Percentiles rank a stretch among this genome's conserved stretches.
Conservation (phyloP, 2,113 vertebrate genomes). For the Myrmecobius fasciatus region DNA sequence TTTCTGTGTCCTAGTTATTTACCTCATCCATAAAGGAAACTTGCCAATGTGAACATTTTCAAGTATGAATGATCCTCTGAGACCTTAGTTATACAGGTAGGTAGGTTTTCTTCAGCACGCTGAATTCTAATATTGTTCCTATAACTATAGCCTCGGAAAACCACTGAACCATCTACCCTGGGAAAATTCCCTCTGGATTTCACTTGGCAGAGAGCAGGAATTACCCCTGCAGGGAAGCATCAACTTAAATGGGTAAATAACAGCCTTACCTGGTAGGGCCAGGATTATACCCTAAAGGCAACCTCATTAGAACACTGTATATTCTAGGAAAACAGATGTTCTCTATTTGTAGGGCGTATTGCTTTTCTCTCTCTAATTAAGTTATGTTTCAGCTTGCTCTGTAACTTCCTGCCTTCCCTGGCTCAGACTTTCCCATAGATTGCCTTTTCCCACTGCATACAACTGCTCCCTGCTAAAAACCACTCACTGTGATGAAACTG, state of each 20-base stretch:
- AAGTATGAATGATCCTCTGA: neutral
- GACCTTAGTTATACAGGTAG: neutral
- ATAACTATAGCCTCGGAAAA: neutral
- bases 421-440: neutral
- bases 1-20: neutral
- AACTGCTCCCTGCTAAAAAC: neutral
- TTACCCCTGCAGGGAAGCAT: neutral
- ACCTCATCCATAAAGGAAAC: neutral
- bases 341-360: slow-evolving; percentile 27
- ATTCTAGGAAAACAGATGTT: slow-evolving; percentile 12
- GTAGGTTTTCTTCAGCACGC: neutral
- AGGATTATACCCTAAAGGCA: neutral
- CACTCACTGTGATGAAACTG: neutral
- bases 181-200: neutral
- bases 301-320: neutral
- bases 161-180: neutral
- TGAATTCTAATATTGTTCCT: neutral
- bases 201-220: neutral
- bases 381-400: neutral
- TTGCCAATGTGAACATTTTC: neutral
- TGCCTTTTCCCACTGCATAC: neutral
- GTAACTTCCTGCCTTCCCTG: neutral
- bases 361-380: slow-evolving; percentile 41
- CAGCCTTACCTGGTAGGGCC: neutral
- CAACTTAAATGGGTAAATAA: neutral